Conservation (phyloP, 1,140 invertebrate species). For the Drosophila azteca region DNA sequence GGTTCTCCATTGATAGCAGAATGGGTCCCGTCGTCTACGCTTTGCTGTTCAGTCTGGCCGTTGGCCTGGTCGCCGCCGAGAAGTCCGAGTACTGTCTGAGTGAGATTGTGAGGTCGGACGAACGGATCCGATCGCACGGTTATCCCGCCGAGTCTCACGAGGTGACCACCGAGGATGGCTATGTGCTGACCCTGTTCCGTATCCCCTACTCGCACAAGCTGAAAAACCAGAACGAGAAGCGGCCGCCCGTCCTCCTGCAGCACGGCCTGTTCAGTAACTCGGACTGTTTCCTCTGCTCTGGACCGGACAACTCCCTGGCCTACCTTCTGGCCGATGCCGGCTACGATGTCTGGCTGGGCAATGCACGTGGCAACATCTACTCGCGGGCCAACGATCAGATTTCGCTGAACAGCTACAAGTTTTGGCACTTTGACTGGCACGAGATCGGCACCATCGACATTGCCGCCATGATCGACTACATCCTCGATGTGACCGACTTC, state of each 20-base stretch:
- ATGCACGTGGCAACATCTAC: slow-evolving; percentile 88
- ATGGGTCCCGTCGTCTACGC: slow-evolving; percentile 40
- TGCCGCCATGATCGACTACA: slow-evolving; percentile 88
- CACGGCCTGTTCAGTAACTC: slow-evolving; percentile 77
- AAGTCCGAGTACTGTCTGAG: slow-evolving; percentile 32
- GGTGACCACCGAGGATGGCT: slow-evolving; percentile 61
- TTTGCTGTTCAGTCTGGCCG: slow-evolving; percentile 36
- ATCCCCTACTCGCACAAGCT: slow-evolving; percentile 70
- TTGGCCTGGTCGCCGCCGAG: slow-evolving; percentile 32
- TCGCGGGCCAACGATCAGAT: slow-evolving; percentile 85
- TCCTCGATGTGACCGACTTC: slow-evolving; percentile 85
- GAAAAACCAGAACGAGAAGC: slow-evolving; percentile 39
- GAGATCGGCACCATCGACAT: slow-evolving; percentile 89
- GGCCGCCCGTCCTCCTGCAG: slow-evolving; percentile 58
- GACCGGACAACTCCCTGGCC: slow-evolving; percentile 71
- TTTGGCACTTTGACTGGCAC: slow-evolving; percentile 86
- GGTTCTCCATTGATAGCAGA: slow-evolving; percentile 9
- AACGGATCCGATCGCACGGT: slow-evolving; percentile 61
- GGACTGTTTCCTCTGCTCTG: slow-evolving; percentile 59
- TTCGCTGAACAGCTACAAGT: slow-evolving; percentile 78
- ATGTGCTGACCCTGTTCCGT: slow-evolving; percentile 65
- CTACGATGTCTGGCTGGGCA: slow-evolving; percentile 90
- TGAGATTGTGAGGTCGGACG: slow-evolving; percentile 52
- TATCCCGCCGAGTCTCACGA: slow-evolving; percentile 61
- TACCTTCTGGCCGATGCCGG: slow-evolving; percentile 88